Percentiles rank a stretch among this genome's conserved stretches.
Conservation (phyloP, 2,113 vertebrate species). For the Thomomys bottae region DNA sequence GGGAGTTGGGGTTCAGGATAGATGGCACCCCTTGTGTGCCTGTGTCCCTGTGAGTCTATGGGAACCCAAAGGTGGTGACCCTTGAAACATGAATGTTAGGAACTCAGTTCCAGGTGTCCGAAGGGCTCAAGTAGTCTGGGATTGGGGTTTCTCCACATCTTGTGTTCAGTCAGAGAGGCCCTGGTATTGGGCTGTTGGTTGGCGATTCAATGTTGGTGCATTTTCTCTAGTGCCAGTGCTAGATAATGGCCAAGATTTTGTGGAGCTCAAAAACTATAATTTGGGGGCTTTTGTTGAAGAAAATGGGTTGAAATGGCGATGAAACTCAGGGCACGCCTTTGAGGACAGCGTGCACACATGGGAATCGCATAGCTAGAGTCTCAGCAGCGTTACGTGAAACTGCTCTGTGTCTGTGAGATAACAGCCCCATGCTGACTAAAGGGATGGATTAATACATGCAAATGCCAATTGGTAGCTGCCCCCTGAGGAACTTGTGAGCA, state of each 20-base stretch:
- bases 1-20: background rate
- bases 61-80: background rate
- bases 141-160: background rate
- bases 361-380: background rate
- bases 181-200: fast-evolving
- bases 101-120: background rate
- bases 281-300: background rate
- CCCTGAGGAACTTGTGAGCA: background rate
- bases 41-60: fast-evolving
- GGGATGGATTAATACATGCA: background rate
- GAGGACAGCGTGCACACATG: background rate
- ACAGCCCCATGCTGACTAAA: background rate
- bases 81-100: fast-evolving
- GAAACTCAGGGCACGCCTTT: background rate
- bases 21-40: background rate
- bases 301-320: background rate
- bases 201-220: background rate
- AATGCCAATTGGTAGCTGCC: background rate
- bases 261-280: background rate
- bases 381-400: background rate
- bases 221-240: background rate
- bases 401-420: no score
- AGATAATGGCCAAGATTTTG: background rate
- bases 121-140: background rate
- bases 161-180: background rate